These are phyloP conservation scores for Progne subis DNA, from an alignment of 2,113 vertebrate genomes.

Conservation along the genomic window DNA sequence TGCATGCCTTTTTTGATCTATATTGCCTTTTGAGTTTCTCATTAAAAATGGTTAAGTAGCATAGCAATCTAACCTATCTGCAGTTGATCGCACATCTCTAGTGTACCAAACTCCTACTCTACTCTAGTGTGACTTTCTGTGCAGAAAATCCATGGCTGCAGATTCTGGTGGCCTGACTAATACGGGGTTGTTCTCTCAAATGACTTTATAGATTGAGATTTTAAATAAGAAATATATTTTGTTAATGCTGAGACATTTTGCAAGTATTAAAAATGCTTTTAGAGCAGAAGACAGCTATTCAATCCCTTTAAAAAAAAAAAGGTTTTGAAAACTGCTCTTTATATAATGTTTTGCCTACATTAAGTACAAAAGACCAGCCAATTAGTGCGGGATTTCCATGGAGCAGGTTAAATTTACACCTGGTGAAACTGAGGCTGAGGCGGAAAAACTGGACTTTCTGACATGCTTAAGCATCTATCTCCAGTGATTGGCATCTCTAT, in stretches of 20 bases:
- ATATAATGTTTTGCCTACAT: not conserved
- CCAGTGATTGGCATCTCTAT: not conserved
- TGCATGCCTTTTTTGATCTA: not conserved
- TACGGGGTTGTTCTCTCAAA: not conserved
- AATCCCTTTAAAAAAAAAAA: not conserved
- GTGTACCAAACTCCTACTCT: not conserved
- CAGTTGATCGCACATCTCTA: not conserved
- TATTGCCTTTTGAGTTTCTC: not conserved
- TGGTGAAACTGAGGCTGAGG: conserved; percentile 1
- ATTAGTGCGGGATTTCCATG: not conserved
- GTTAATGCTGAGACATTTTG: not conserved
- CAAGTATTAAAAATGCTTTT: not conserved
- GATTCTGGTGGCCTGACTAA: not conserved
- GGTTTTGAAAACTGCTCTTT: not conserved
- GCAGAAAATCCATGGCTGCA: not conserved
- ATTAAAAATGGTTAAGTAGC: not conserved
- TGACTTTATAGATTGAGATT: not conserved
- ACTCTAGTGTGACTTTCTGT: not conserved
- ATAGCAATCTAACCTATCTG: not conserved
- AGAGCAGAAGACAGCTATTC: not conserved
- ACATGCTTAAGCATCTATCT: not conserved
- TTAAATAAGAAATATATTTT: not conserved
- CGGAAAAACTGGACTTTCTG: not conserved
- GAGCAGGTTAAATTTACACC: not conserved
- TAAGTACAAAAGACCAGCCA: not conserved